These are phyloP conservation scores for Leptoteleia sp. DNA, from an alignment of 1,140 invertebrate genomes.

Conservation along the genomic window DNA sequence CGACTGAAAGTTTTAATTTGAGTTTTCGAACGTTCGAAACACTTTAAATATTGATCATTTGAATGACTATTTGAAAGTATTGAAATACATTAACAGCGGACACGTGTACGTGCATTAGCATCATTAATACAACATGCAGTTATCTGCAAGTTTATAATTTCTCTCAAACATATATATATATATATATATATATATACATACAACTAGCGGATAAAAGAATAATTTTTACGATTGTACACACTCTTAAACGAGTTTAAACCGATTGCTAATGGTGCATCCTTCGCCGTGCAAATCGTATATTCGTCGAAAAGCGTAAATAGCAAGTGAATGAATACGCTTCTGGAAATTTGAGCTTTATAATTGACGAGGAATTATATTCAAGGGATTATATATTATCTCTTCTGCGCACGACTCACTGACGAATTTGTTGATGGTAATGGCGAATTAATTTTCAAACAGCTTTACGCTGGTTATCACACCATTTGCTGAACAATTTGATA, in stretches of 20 bases:
- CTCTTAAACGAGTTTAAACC: slow-evolving; percentile 44
- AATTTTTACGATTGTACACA: slow-evolving; percentile 37
- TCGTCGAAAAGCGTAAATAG: slow-evolving; percentile 48
- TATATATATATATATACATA: no score
- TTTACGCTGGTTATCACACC: slow-evolving; percentile 60
- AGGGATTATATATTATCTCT: slow-evolving; percentile 71
- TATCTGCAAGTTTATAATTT: no score
- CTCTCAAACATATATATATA: no score
- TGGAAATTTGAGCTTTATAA: slow-evolving; percentile 66
- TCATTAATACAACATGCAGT: no score
- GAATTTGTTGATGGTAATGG: slow-evolving; percentile 71
- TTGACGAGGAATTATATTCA: slow-evolving; percentile 69
- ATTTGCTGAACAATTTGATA: slow-evolving; percentile 69
- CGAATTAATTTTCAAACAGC: slow-evolving; percentile 72
- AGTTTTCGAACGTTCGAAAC: no score
- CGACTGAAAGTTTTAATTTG: no score
- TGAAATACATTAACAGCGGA: no score
- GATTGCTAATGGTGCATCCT: slow-evolving; percentile 50
- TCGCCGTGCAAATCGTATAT: slow-evolving; percentile 46
- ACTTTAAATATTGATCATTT: no score
- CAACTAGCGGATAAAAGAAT: slow-evolving; percentile 39
- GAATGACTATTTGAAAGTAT: no score
- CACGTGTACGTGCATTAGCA: no score
- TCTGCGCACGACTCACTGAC: slow-evolving; percentile 43
- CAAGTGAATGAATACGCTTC: slow-evolving; percentile 49